Percentiles rank a stretch among this genome's conserved stretches.
Conservation (phyloP, 2,888 invertebrate species). For the Craniophora ligustri region DNA sequence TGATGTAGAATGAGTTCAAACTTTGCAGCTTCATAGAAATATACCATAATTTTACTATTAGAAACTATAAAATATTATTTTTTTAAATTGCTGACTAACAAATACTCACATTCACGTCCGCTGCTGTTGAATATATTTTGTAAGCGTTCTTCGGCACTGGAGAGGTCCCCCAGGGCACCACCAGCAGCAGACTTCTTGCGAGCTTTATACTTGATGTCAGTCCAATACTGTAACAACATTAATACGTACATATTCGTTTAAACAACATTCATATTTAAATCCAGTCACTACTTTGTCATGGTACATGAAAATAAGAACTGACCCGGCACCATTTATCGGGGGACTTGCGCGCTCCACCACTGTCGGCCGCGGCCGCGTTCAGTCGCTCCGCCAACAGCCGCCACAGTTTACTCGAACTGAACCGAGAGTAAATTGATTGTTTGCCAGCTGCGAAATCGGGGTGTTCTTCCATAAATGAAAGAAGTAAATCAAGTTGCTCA, state of each 20-base stretch:
- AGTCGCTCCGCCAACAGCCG: constrained; percentile 80
- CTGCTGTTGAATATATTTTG: constrained; percentile 73
- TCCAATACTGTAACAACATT: constrained; percentile 75
- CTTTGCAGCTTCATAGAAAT: too few relatives aligned
- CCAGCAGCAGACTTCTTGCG: constrained; percentile 81
- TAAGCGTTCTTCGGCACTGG: constrained; percentile 77
- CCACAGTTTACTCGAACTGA: constrained; percentile 84
- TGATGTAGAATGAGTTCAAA: too few relatives aligned
- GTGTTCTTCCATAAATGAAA: constrained; percentile 86
- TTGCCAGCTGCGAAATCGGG: constrained; percentile 83
- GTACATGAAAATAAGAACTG: constrained; percentile 42
- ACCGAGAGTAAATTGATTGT: constrained; percentile 81
- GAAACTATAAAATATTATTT: too few relatives aligned
- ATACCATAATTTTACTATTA: too few relatives aligned
- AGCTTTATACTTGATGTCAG: constrained; percentile 83
- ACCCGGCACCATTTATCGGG: constrained; percentile 86
- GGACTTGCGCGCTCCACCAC: constrained; percentile 79
- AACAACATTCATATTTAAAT: not conserved
- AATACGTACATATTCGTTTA: not conserved
- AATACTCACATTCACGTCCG: constrained; percentile 68
- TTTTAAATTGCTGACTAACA: too few relatives aligned
- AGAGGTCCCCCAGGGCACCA: constrained; percentile 78
- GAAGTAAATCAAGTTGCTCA: constrained; percentile 79
- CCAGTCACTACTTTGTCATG: too few relatives aligned
- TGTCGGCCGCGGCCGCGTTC: constrained; percentile 80